Evolutionary conservation across 2,797 vertebrate species (phyloP).

Genomic region (Cheracebus regulus): DNA sequence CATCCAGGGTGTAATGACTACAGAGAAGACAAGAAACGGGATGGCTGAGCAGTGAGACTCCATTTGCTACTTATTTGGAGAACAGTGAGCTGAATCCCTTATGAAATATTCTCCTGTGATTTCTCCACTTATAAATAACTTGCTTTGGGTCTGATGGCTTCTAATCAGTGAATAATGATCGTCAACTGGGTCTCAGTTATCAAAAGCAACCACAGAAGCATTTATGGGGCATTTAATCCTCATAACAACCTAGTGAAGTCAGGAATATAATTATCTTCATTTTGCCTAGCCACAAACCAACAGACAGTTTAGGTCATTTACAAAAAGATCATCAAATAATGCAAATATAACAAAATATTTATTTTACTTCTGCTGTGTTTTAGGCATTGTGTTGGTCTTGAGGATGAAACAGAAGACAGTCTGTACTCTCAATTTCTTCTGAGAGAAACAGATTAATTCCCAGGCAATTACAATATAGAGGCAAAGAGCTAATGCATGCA

Average conservation of each 20-base stretch:
- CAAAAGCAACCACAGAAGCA: slow-evolving; percentile 32
- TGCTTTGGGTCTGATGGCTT: slow-evolving; percentile 67
- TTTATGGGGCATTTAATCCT: slow-evolving; percentile 52
- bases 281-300: slow-evolving; percentile 15
- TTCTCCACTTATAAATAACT: slow-evolving; percentile 77
- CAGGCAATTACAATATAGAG: not conserved
- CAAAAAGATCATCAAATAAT: not conserved
- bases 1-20: slow-evolving; percentile 52
- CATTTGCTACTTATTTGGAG: slow-evolving; percentile 76
- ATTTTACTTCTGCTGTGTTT: not conserved
- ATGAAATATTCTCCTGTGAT: slow-evolving; percentile 74
- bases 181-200: slow-evolving; percentile 43
- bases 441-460: not conserved
- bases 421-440: not conserved
- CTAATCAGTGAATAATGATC: slow-evolving; percentile 77
- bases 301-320: not conserved
- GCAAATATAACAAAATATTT: not conserved
- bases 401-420: not conserved
- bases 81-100: slow-evolving; percentile 60
- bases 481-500: not conserved
- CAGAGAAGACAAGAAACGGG: not conserved
- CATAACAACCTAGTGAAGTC: slow-evolving; percentile 66
- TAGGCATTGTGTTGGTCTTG: not conserved
- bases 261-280: slow-evolving; percentile 61
- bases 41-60: slow-evolving; percentile 31